These are phyloP conservation scores for Cerastis rubricosa DNA, from an alignment of 2,888 invertebrate species.

Conservation along the genomic window DNA sequence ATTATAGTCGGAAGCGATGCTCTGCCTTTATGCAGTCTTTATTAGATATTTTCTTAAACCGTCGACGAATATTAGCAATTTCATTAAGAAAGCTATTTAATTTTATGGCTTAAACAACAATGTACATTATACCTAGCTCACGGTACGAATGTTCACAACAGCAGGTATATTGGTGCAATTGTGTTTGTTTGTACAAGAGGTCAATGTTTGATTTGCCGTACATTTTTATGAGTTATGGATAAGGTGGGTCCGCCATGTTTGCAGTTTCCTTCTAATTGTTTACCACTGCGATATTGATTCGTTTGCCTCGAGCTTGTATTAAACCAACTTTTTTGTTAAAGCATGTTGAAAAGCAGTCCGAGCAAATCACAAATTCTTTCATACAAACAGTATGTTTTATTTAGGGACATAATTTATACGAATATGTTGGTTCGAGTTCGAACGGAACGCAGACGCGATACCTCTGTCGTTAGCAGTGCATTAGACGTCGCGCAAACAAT, in stretches of 20 bases:
- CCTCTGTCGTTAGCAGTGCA: conserved; percentile 80
- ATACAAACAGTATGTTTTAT: conserved; percentile 40
- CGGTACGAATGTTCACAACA: conserved; percentile 10
- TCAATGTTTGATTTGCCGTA: conserved; percentile 82
- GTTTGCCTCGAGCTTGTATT: conserved; percentile 1
- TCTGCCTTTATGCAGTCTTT: conserved; percentile 62
- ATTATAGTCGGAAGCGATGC: conserved; percentile 65
- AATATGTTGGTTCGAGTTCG: conserved; percentile 63
- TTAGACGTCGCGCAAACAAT: conserved; percentile 83
- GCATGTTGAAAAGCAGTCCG: neutral
- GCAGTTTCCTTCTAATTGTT: conserved; percentile 80
- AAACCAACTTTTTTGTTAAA: neutral
- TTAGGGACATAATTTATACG: conserved; percentile 63
- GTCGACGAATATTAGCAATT: conserved; percentile 62
- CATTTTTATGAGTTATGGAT: conserved; percentile 89
- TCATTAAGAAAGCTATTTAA: conserved; percentile 61
- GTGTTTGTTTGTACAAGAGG: conserved; percentile 78
- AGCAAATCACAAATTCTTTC: neutral
- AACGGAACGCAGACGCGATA: conserved; percentile 70
- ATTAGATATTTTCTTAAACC: conserved; percentile 55
- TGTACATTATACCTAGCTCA: conserved; percentile 13
- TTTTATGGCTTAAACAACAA: conserved; percentile 50
- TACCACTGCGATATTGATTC: conserved; percentile 59
- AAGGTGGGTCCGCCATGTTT: conserved; percentile 83
- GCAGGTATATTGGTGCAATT: conserved; percentile 57